A percentile compares a stretch with the other conserved stretches of the same genome.
Evolutionary conservation across 2,888 invertebrate genomes (phyloP).

Genomic region (Hetaerina titia): DNA sequence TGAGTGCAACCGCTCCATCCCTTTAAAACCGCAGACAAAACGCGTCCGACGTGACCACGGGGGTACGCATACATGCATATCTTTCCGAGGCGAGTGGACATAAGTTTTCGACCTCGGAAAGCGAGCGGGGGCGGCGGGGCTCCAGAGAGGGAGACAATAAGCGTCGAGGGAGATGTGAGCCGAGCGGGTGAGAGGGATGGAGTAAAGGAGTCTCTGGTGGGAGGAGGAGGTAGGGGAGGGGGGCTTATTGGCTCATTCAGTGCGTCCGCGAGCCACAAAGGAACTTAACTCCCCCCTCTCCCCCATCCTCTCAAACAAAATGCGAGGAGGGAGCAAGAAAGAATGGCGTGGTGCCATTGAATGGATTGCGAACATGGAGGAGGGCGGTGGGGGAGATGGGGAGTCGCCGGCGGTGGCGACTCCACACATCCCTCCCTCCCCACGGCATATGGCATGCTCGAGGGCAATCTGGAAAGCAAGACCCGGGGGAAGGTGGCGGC

Average conservation of each 20-base stretch:
- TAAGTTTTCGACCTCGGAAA: neutral
- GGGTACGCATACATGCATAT: neutral
- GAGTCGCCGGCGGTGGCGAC: neutral
- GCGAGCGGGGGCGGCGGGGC: neutral
- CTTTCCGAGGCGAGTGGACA: neutral
- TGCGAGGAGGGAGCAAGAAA: neutral
- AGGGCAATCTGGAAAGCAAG: neutral
- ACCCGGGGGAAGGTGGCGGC: neutral
- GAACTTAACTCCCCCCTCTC: neutral
- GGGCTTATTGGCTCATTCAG: conserved; percentile 19
- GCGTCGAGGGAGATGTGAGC: neutral
- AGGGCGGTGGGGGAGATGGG: neutral
- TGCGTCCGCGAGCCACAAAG: neutral
- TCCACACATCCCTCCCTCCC: neutral
- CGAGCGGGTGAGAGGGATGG: neutral
- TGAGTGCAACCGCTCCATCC: neutral
- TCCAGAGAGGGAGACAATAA: neutral
- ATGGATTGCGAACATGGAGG: conserved; percentile 21
- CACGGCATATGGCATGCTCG: conserved; percentile 27
- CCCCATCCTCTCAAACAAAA: neutral
- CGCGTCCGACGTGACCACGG: neutral
- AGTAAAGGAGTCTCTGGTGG: neutral
- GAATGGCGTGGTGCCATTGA: neutral
- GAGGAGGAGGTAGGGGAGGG: neutral
- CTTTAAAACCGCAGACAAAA: neutral